Base-by-base conservation (phyloP, 2,797 vertebrate species). In the Anguilla megastoma region DNA sequence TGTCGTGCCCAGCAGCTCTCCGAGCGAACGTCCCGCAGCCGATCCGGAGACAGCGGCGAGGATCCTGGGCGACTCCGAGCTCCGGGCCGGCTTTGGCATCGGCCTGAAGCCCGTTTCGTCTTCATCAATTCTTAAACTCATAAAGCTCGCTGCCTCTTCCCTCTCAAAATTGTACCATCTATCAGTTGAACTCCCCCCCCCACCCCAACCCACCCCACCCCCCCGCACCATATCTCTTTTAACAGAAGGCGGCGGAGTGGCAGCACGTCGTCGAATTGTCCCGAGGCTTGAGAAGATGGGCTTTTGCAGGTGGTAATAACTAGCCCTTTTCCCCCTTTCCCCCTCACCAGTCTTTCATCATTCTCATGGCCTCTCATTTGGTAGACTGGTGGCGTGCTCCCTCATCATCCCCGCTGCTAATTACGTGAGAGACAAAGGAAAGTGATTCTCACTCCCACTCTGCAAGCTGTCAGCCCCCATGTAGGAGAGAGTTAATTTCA, bases 401-500 rank as follows among this genome's bases (percentile, higher is more conserved):
- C 93, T 92, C 93, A 93, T 93, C 92, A 92, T 92, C 94, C 92
- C 90, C 92, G 92, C 90, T 92, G 93, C 94, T 96, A 96, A 96
- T 96, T 96, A 96, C 88, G 92, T 91, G 92, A 89, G 94, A 96
- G 95, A 96, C 95, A 96, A 96, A 96, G 94, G 94, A 93, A 90
- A 93, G 92, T 93, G 94, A 95, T 95, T 95, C 92, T 93, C 92
- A 95, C 95, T 95, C 95, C 95, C 94, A 95, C 95, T 96, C 93
- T 89, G 36, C n/a, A 93, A 94, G 95, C 95, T 94, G 95, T 95
- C 95, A 96, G 96, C 93, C 93, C 92, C 91, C 87, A 93, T 94
- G 94, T 94, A 95, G 95, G 95, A 96, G 95, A 96, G 95, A 96
- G 96, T 96, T 96, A 95, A 96, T 96, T 96, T 97, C 95, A 97